These are phyloP conservation scores for Stichopus chloronotus DNA, from an alignment of 35 echinoderm and acorn worm genomes.

Conservation along the genomic window DNA sequence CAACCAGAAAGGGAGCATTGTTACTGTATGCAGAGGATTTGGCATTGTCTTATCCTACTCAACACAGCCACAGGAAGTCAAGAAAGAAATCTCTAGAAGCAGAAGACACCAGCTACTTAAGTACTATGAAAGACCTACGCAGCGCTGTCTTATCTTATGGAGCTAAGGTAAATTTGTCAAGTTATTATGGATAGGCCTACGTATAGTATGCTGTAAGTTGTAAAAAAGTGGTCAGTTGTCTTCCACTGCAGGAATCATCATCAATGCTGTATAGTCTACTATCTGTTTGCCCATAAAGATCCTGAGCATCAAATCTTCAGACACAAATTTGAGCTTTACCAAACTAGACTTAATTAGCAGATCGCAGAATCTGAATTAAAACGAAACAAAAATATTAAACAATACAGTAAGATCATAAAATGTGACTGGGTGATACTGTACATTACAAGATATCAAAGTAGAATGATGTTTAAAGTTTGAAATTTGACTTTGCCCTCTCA, in stretches of 20 bases:
- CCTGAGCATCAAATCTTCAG: too few species aligned
- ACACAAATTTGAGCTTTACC: too few species aligned
- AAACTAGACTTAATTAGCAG: too few species aligned
- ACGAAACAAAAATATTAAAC: too few species aligned
- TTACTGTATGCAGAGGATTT: slow-evolving; percentile 93
- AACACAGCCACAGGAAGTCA: not conserved
- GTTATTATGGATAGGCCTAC: not conserved
- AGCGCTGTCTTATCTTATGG: slow-evolving; percentile 96
- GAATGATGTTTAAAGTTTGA: too few species aligned
- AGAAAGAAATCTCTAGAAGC: slow-evolving; percentile 83
- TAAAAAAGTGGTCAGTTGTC: not conserved
- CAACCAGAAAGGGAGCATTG: slow-evolving; percentile 86
- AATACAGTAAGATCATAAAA: too few species aligned
- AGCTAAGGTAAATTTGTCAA: slow-evolving; percentile 63
- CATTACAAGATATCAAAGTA: too few species aligned
- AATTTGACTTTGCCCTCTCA: too few species aligned
- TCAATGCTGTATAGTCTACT: too few species aligned
- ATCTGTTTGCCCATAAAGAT: too few species aligned
- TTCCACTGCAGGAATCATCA: not conserved
- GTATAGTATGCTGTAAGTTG: not conserved
- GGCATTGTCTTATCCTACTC: slow-evolving; percentile 55
- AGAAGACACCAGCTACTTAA: slow-evolving; percentile 82
- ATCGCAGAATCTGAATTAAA: too few species aligned
- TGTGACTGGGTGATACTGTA: too few species aligned
- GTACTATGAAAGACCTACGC: slow-evolving; percentile 86